phyloP scores from a whole-genome alignment of 2,888 invertebrate species.

The Drosophila aldrichi region DNA sequence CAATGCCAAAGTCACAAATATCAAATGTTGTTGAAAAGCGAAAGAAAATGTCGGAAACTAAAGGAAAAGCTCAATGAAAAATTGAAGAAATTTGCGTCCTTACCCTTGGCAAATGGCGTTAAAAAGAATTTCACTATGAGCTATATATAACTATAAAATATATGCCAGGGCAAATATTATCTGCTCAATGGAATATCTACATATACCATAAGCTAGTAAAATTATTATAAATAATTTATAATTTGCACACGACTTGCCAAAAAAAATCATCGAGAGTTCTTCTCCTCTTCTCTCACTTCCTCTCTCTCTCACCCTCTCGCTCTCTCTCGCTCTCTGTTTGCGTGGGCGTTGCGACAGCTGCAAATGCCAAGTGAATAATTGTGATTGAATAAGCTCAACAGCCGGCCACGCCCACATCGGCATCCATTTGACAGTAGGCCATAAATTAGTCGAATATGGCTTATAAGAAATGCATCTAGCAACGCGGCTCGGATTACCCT shows the following conservation, averaged over 20 bases:
- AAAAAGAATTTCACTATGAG: constrained; percentile 1
- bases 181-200: constrained; percentile 43
- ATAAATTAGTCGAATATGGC: constrained; percentile 20
- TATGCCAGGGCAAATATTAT: constrained; percentile 37
- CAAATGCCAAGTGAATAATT: constrained; percentile 61
- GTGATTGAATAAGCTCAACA: constrained; percentile 46
- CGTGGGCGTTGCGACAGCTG: constrained; percentile 58
- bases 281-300: background rate
- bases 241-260: constrained; percentile 64
- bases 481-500: constrained; percentile 47
- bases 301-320: background rate
- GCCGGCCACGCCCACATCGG: background rate
- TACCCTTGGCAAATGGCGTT: constrained; percentile 29
- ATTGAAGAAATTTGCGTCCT: background rate
- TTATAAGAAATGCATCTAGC: constrained; percentile 39
- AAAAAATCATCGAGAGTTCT: constrained; percentile 5
- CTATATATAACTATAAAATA: constrained; percentile 23
- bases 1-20: constrained; percentile 71
- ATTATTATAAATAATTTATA: constrained; percentile 50
- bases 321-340: background rate
- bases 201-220: constrained; percentile 13
- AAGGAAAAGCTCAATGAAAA: constrained; percentile 44
- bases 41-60: constrained; percentile 32
- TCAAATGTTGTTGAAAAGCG: constrained; percentile 57
- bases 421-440: constrained; percentile 38